Evolutionary conservation across 2,797 vertebrate species (phyloP), one percentile per base, ranked within the genome.

Genomic region (Kryptolebias ocellatus): DNA sequence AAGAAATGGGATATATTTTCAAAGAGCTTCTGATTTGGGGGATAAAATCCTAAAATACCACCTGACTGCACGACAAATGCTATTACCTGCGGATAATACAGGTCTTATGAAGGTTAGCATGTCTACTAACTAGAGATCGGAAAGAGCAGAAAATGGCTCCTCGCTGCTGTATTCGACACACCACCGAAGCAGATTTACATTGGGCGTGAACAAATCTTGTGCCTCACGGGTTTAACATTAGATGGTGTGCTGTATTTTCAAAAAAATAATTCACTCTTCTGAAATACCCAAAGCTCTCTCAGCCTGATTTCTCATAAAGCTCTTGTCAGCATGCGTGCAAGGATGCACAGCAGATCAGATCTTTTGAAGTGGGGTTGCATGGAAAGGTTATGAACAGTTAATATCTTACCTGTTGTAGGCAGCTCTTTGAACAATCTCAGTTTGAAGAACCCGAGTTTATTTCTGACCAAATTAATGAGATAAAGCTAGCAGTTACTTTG

Each of bases 141-240:
- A 44, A 17, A 45, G 27, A 50, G 15, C 54, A 50, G 29, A 60
- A 64, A 49, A 62, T 53, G 29, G 45, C 27, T 70, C 39, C 59
- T 52, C 10, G 5, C n/a, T 29, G 7, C 46, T 65, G 51, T 15
- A 63, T 47, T 72, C 45, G 16, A 49, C 39, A 51, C 45, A 42
- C 14, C 11, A 59, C 49, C 57, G 45, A 49, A 65, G 45, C 56
- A 68, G 52, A 63, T 69, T 49, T n/a, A 59, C 45, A 59, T 57
- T 46, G 20, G 45, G 61, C 34, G 59, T 46, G 54, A 54, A 67
- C 55, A 71, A 51, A 53, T 53, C 20, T 53, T 53, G 24, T 37
- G 44, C 74, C 66, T 77, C 52, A 45, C 44, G 61, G 72, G 50
- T 78, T 80, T 75, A 59, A 65, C 54, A 59, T 60, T 65, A 78